Conservation (phyloP, 2,113 vertebrate genomes). For the Barbus barbus region DNA sequence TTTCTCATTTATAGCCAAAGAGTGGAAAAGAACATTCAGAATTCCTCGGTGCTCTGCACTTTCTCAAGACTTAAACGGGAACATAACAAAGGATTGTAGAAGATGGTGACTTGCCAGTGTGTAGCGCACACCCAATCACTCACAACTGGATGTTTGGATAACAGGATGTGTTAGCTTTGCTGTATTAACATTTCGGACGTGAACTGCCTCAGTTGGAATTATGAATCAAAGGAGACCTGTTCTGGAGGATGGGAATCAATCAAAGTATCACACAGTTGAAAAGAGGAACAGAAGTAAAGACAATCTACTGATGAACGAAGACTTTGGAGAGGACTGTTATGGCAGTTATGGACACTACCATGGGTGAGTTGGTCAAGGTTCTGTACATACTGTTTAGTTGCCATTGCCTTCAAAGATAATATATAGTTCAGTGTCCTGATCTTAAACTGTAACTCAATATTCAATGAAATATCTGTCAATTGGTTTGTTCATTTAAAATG, state of each 20-base stretch:
- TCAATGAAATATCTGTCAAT: background rate
- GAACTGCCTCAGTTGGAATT: slow-evolving; percentile 47
- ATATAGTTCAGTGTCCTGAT: background rate
- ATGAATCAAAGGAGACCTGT: slow-evolving; percentile 69
- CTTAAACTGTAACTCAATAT: background rate
- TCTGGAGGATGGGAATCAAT: slow-evolving; percentile 47
- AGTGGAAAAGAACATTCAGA: slow-evolving; percentile 39
- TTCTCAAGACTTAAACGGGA: slow-evolving; percentile 51
- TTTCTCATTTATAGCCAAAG: slow-evolving; percentile 46
- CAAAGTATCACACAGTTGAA: slow-evolving; percentile 48
- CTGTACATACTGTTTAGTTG: background rate
- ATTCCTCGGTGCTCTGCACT: slow-evolving; percentile 55
- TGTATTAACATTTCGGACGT: background rate
- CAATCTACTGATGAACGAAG: slow-evolving; percentile 69
- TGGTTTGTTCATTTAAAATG: background rate
- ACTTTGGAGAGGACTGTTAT: slow-evolving; percentile 70
- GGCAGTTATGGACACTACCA: slow-evolving; percentile 65
- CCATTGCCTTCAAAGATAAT: background rate
- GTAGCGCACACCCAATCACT: slow-evolving; percentile 36
- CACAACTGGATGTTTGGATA: slow-evolving; percentile 54
- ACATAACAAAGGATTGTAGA: slow-evolving; percentile 40
- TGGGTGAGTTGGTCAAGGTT: slow-evolving; percentile 61
- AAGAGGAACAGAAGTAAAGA: slow-evolving; percentile 67
- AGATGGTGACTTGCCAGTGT: slow-evolving; percentile 49
- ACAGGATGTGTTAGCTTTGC: slow-evolving; percentile 26